Conservation (phyloP, 2,797 vertebrate genomes). For the Cyprinella venusta region DNA sequence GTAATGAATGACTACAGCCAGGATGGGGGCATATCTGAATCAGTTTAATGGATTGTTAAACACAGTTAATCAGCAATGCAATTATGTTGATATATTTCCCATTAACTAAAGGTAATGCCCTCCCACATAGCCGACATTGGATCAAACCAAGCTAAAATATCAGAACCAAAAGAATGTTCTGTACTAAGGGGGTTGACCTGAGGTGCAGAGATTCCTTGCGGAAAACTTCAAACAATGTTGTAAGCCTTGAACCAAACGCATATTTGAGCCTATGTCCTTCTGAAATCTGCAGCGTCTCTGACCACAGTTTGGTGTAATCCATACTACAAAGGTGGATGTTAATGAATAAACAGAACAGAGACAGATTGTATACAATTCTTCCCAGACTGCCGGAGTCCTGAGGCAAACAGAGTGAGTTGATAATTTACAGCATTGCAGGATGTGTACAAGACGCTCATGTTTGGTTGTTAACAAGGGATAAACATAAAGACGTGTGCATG, state of each 20-base stretch:
- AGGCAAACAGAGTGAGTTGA: slow-evolving; percentile 19
- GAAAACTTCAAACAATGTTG: slow-evolving; percentile 6
- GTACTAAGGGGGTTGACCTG: not conserved
- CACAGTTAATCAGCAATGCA: slow-evolving; percentile 46
- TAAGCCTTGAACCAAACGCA: slow-evolving; percentile 8
- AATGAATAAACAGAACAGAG: slow-evolving; percentile 29
- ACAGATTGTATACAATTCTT: slow-evolving; percentile 31
- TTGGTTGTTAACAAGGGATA: slow-evolving; percentile 9
- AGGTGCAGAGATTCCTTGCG: not conserved
- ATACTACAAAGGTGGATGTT: slow-evolving; percentile 29
- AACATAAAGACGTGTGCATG: slow-evolving; percentile 10
- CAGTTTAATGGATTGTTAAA: slow-evolving; percentile 37
- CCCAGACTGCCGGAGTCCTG: slow-evolving; percentile 17
- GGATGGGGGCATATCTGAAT: not conserved
- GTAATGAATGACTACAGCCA: slow-evolving; percentile 11
- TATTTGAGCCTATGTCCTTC: not conserved
- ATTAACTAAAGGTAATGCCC: slow-evolving; percentile 34
- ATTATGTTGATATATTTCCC: slow-evolving; percentile 18
- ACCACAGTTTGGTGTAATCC: slow-evolving; percentile 23
- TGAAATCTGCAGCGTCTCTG: not conserved
- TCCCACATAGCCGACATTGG: not conserved
- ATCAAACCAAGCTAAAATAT: not conserved
- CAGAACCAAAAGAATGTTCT: not conserved
- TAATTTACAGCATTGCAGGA: slow-evolving; percentile 19
- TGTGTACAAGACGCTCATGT: not conserved